Base-by-base conservation (phyloP, 2,888 invertebrate species). In the Polydesmus complanatus region DNA sequence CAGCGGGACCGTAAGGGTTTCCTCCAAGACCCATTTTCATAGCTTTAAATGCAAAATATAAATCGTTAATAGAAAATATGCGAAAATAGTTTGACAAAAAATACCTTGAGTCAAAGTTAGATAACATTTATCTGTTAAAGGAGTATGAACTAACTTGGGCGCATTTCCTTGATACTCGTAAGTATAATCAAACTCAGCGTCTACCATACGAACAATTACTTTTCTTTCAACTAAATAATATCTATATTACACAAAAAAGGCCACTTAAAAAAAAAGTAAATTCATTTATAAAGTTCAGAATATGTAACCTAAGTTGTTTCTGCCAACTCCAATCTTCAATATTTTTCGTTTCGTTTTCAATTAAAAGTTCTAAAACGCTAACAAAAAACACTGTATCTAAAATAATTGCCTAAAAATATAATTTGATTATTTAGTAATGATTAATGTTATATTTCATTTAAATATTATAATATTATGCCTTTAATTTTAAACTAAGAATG, bases 81-180 rank as follows among this genome's bases (percentile, higher is more conserved):
- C 18, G 3, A 57, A 8, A 21, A 5, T 19, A 27, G 8, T 19
- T 21, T 47, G 3, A 8, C 25, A 23, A 48, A 18, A 25, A n/a
- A 47, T 62, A 74, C 75, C 77, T 71, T 97, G 97, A 8, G 95
- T 96, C 62, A 98, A 78, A 52, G 97, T 95, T 61, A 98, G 79
- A 75, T 96, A 98, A 73, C 98, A 98, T 72, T 94, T 91, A 74
- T 98, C 96, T 21, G 97, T 97, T 60, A 97, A 78, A 37, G 90
- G 88, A 0, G 98, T 98, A 70, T 94, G 86, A 3, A 98, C 98
- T 67, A 98, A 80, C 74, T 95, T 95, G 50, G 87, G 84, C 1
- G 88, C 85, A 73, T 93, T 92, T n/a, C 98, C 98, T 69, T 97
- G 86, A 73, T 97, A 98, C 75, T 98, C 98, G 72, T 92, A 98